Conservation (phyloP, 2,113 vertebrate genomes). For the Aegithalos caudatus region DNA sequence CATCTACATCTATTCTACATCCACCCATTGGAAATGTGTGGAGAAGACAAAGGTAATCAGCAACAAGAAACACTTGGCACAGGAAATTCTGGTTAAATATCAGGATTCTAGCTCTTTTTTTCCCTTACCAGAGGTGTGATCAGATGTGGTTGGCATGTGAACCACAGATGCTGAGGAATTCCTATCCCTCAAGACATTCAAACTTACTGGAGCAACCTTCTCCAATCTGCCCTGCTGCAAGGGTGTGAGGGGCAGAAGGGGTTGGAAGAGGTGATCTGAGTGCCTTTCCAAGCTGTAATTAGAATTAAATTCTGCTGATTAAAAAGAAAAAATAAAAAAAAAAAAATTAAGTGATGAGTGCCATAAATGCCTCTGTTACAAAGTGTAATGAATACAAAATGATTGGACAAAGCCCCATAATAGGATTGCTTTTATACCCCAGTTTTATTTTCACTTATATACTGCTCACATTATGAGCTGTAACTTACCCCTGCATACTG, state of each 20-base stretch:
- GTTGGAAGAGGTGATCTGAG: neutral
- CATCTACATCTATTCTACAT: no score
- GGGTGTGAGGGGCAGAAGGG: neutral
- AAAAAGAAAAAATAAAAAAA: neutral
- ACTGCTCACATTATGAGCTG: neutral
- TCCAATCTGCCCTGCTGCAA: neutral
- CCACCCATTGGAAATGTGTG: neutral
- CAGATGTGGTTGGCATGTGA: neutral
- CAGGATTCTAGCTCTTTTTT: neutral
- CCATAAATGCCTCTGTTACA: neutral
- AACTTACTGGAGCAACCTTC: neutral
- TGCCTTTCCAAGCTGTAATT: neutral
- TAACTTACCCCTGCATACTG: neutral
- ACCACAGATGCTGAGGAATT: neutral
- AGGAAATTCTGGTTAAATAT: neutral
- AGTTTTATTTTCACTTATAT: conserved; percentile 7
- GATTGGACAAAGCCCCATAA: neutral
- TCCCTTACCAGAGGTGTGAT: neutral
- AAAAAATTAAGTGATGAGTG: neutral
- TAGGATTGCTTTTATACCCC: neutral
- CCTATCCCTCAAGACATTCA: neutral
- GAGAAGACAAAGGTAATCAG: neutral
- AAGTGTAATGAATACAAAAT: neutral
- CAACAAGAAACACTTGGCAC: neutral
- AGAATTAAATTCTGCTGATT: neutral